Evolutionary conservation across 2,113 vertebrate genomes (phyloP).

Genomic region (Gobio gobio): DNA sequence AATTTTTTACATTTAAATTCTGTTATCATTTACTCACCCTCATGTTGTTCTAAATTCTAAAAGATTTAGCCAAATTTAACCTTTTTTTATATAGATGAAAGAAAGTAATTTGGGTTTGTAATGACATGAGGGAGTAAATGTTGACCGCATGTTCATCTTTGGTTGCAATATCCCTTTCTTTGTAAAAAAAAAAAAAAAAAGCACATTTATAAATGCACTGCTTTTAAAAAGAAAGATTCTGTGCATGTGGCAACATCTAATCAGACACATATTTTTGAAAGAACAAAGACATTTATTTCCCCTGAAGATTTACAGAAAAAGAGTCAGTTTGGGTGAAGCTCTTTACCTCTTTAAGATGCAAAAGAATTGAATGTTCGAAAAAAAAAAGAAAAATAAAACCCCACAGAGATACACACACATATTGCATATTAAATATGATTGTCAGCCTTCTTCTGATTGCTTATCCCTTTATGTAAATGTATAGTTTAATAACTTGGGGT

Average conservation of each 20-base stretch:
- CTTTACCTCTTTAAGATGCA: background rate
- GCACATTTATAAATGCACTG: background rate
- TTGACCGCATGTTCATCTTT: no score
- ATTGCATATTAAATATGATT: background rate
- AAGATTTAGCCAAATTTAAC: no score
- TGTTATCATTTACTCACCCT: no score
- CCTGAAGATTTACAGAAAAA: background rate
- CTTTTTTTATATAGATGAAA: no score
- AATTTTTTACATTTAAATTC: no score
- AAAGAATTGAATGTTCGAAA: background rate
- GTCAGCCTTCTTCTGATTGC: background rate
- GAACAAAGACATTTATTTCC: background rate
- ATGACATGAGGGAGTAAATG: background rate
- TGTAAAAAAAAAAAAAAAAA: no score
- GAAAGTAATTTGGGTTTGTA: no score
- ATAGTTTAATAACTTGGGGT: background rate
- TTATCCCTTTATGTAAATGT: background rate
- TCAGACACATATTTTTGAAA: background rate
- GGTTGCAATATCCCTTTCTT: no score
- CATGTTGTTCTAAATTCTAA: no score
- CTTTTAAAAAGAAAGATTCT: background rate
- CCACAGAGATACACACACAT: background rate
- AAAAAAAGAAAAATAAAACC: background rate
- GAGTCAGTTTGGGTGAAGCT: background rate
- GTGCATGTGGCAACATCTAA: background rate